Percentiles rank a stretch among this genome's conserved stretches.
phyloP scores from a whole-genome alignment of 2,888 invertebrate species.

The Megaustenia siamemsis region DNA sequence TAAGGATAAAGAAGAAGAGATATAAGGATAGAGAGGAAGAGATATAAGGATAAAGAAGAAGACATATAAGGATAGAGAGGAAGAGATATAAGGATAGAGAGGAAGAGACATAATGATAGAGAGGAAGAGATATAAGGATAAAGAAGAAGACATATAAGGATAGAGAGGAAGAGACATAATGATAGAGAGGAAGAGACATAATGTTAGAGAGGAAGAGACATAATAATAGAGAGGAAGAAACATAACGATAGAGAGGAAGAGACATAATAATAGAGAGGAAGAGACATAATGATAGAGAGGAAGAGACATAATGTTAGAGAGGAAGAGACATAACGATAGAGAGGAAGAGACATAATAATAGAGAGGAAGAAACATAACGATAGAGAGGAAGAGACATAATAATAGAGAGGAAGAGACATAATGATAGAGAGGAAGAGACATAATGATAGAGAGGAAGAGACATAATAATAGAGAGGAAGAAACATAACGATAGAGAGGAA shows the following conservation, averaged over 20 bases:
- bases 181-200: neutral
- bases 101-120: neutral
- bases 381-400: neutral
- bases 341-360: neutral
- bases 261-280: neutral
- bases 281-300: neutral
- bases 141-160: neutral
- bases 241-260: neutral
- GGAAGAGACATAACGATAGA: neutral
- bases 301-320: neutral
- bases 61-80: neutral
- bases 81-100: neutral
- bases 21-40: neutral
- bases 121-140: neutral
- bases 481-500: slow-evolving; percentile 7
- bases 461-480: neutral
- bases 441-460: neutral
- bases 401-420: neutral
- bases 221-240: neutral
- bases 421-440: neutral
- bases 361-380: neutral
- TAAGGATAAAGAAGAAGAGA: neutral
- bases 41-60: neutral
- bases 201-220: neutral
- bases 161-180: neutral